phyloP scores from a whole-genome alignment of 2,113 vertebrate species.

The Ceratotherium simum region DNA sequence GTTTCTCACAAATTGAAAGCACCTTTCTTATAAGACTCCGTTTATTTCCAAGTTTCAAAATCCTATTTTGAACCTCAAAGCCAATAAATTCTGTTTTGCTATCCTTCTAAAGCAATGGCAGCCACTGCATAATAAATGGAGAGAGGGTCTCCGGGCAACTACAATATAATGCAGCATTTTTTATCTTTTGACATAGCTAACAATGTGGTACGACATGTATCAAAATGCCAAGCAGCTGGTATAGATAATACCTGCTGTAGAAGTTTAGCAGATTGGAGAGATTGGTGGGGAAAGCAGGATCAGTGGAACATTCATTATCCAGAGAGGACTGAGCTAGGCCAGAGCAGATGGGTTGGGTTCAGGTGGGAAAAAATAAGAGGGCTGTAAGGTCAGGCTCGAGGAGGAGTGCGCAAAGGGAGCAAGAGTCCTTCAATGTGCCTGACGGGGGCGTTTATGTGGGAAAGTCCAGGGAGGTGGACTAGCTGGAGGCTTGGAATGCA shows the following conservation, averaged over 20 bases:
- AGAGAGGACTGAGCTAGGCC: background rate
- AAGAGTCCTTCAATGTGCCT: background rate
- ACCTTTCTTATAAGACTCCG: conserved; percentile 61
- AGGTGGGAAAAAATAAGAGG: background rate
- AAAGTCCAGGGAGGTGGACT: background rate
- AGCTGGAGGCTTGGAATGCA: background rate
- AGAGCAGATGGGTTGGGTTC: background rate
- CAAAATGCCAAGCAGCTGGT: conserved; percentile 49
- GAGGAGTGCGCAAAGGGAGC: background rate
- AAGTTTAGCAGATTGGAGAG: background rate
- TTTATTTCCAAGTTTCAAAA: conserved; percentile 74
- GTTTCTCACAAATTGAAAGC: conserved; percentile 62
- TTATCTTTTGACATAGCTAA: conserved; percentile 57
- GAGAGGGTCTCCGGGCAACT: conserved; percentile 4
- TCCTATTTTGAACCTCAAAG: conserved; percentile 71
- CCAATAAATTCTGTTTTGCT: conserved; percentile 65
- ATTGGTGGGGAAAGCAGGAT: background rate
- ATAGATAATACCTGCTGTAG: background rate
- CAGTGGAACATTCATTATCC: background rate
- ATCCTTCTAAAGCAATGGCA: conserved; percentile 62
- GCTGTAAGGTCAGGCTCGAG: background rate
- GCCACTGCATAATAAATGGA: conserved; percentile 70
- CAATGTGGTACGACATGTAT: background rate
- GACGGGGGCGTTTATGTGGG: background rate
- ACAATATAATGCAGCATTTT: conserved; percentile 40